These are phyloP conservation scores for Rhyzopertha dominica DNA, from an alignment of 1,140 invertebrate species.

Conservation along the genomic window DNA sequence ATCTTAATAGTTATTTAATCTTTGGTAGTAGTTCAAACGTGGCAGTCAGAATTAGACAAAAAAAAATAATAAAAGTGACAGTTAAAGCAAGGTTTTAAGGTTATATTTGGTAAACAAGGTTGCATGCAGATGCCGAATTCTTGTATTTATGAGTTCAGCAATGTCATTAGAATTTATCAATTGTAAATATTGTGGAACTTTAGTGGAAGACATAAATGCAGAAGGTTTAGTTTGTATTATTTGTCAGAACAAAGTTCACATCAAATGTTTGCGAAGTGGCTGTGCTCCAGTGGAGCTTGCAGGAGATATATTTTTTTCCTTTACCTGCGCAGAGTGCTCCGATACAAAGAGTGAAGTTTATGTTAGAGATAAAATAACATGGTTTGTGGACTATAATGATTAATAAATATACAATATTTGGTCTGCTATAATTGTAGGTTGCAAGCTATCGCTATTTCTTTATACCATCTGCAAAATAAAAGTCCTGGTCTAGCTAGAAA, in stretches of 20 bases:
- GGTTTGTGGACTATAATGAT: constrained; percentile 46
- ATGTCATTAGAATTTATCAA: no score
- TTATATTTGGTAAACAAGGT: no score
- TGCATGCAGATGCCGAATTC: no score
- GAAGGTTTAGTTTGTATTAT: constrained; percentile 48
- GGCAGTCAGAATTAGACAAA: no score
- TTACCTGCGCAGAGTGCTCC: constrained; percentile 62
- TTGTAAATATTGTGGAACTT: constrained; percentile 41
- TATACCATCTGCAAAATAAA: constrained; percentile 61
- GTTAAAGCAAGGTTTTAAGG: no score
- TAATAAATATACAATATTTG: background rate
- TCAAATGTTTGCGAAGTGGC: constrained; percentile 55
- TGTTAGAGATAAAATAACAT: constrained; percentile 58
- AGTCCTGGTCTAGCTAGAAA: constrained; percentile 61
- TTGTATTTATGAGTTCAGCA: no score
- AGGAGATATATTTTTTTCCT: constrained; percentile 72
- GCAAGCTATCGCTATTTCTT: constrained; percentile 55
- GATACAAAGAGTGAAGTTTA: constrained; percentile 52
- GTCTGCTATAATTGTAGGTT: constrained; percentile 48
- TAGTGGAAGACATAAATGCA: constrained; percentile 25
- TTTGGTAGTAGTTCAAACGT: no score
- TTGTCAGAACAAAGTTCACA: constrained; percentile 56
- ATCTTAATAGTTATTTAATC: no score
- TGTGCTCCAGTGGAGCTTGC: constrained; percentile 61
- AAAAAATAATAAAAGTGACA: no score